Conservation (phyloP, 2,113 vertebrate species). For the Benitochromis conjunctus region DNA sequence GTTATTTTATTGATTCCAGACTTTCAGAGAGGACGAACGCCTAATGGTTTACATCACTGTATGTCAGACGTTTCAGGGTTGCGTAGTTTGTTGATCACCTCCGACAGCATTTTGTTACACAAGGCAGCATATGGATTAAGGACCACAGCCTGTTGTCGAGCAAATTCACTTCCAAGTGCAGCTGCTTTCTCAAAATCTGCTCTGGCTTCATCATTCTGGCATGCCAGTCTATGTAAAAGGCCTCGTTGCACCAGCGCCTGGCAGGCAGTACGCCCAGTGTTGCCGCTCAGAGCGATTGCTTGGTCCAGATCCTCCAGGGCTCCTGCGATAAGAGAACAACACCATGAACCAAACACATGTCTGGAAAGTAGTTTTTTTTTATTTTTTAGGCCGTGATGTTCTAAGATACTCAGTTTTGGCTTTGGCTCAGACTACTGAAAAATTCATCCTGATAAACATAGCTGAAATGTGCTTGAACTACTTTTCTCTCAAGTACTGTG, state of each 20-base stretch:
- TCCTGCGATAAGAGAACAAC: slow-evolving; percentile 63
- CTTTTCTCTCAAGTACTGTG: neutral
- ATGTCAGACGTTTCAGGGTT: slow-evolving; percentile 52
- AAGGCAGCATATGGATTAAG: slow-evolving; percentile 93
- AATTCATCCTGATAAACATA: neutral
- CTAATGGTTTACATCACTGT: neutral
- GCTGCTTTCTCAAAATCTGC: slow-evolving; percentile 81
- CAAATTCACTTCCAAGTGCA: slow-evolving; percentile 86
- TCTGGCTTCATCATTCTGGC: slow-evolving; percentile 73
- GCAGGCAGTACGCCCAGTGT: slow-evolving; percentile 73
- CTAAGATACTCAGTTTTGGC: neutral
- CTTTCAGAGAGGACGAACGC: neutral
- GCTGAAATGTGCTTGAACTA: neutral
- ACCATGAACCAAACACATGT: neutral
- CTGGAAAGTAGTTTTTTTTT: neutral
- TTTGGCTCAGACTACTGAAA: neutral
- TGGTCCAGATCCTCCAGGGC: slow-evolving; percentile 83
- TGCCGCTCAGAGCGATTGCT: slow-evolving; percentile 78
- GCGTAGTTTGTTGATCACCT: slow-evolving; percentile 81
- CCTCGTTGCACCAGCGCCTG: slow-evolving; percentile 89
- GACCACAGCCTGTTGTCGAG: slow-evolving; percentile 79
- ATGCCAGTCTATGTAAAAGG: slow-evolving; percentile 77
- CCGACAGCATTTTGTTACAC: slow-evolving; percentile 91
- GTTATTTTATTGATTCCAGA: neutral
- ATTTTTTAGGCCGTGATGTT: neutral